Evolutionary conservation across 1,140 invertebrate species (phyloP), one percentile per base, ranked within the genome.

Genomic region (Diorhabda sublineata): DNA sequence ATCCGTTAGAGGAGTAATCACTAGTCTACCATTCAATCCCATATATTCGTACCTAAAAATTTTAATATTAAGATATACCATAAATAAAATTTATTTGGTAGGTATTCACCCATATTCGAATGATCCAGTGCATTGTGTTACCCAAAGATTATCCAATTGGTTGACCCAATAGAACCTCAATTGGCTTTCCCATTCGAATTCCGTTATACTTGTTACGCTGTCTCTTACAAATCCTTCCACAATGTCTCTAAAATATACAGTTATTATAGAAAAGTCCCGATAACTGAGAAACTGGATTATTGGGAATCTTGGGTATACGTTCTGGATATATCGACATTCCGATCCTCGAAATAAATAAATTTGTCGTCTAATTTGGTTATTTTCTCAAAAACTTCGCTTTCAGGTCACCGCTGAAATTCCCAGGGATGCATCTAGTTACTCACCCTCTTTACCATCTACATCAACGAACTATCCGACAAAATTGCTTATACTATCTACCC

Each of bases 101-200:
- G 5, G 1, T 52, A 52, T n/a, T 52, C n/a, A 52, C 47, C 94
- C 94, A 77, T 96, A 97, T 67, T 94, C 90, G 79, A 97, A 96
- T 42, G 76, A 80, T 82, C 92, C 93, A 1, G 91, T 93, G 78
- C 94, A 97, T 76, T 97, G 95, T 60, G 89, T 83, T 5, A 96
- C 88, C 78, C 89, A 87, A 3, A 96, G 79, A 73, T 94, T 92
- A 79, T 96, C 93, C 44, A 89, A 83, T 71, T 89, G 85, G 77
- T 91, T 92, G 3, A 91, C 82, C 94, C 94, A 97, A 79, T 96
- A 97, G 82, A 96, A 97, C 71, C 93, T 83, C 66, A 97, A 84
- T 81, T 97, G 94, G 78, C 92, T 94, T 81, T 96, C 93, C 94
- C 95, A 97, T 71, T 93, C 89, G 77, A 97, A 97, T 81, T 96